Percentiles rank a stretch among this genome's conserved stretches.
phyloP scores from a whole-genome alignment of 2,113 vertebrate species.

The Meles meles region DNA sequence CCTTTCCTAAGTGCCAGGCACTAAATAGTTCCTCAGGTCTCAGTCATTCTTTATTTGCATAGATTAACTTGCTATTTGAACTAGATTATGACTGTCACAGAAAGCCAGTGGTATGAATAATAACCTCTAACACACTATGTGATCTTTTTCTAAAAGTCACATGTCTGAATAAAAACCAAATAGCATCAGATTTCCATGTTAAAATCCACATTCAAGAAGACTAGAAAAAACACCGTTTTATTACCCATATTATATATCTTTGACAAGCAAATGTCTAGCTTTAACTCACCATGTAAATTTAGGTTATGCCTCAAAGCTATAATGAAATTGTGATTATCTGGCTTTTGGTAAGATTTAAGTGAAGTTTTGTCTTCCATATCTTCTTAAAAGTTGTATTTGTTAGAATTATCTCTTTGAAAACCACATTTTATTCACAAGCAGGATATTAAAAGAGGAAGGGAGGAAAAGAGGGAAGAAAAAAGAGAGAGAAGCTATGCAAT shows the following conservation, averaged over 20 bases:
- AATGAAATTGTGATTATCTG: background rate
- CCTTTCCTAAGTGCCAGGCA: background rate
- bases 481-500: background rate
- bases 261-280: background rate
- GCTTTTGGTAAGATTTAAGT: constrained; percentile 2
- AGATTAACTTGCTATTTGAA: constrained; percentile 27
- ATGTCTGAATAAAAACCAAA: background rate
- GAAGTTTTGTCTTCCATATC: background rate
- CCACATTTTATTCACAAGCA: background rate
- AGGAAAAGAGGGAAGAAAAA: no score
- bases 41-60: background rate
- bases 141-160: background rate
- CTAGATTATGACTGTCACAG: background rate
- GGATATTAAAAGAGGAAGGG: background rate
- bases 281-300: background rate
- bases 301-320: background rate
- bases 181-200: background rate
- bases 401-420: background rate
- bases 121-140: background rate
- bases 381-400: constrained; percentile 27
- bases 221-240: no score
- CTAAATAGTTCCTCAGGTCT: background rate
- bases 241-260: background rate
- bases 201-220: constrained; percentile 1
- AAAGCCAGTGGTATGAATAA: background rate